phyloP scores from a whole-genome alignment of 2,113 vertebrate species.

The Thunnus maccoyii region DNA sequence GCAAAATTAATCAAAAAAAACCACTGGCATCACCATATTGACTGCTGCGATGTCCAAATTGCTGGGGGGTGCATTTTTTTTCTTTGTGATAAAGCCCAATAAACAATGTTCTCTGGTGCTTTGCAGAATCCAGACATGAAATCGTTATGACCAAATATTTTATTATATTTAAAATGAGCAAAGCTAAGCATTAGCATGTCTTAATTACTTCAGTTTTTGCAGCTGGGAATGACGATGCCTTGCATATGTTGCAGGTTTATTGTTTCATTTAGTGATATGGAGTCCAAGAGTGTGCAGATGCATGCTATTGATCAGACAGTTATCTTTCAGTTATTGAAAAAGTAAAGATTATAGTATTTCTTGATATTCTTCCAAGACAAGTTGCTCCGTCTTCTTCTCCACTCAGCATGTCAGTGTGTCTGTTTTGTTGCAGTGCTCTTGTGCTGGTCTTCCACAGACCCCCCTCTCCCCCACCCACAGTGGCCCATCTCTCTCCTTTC shows the following conservation, averaged over 20 bases:
- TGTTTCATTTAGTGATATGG: background rate
- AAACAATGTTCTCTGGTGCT: constrained; percentile 41
- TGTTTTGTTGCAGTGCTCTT: constrained; percentile 40
- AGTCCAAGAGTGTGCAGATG: background rate
- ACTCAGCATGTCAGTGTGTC: constrained; percentile 20
- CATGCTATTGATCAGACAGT: background rate
- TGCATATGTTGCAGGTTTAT: background rate
- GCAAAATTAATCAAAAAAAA: constrained; percentile 4
- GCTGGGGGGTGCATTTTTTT: constrained; percentile 33
- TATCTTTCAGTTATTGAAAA: constrained; percentile 10
- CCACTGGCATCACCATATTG: constrained; percentile 28
- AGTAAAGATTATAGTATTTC: background rate
- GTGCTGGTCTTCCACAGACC: constrained; percentile 43
- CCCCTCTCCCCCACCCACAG: background rate
- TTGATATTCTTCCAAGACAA: constrained; percentile 16
- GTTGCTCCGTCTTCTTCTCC: constrained; percentile 29
- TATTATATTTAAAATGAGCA: constrained; percentile 31
- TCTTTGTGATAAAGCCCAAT: constrained; percentile 25
- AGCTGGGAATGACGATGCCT: background rate
- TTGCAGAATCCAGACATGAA: constrained; percentile 21
- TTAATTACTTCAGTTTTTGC: background rate
- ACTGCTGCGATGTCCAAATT: constrained; percentile 43
- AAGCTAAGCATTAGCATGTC: constrained; percentile 27
- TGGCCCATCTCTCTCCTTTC: constrained; percentile 43
- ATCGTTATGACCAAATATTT: constrained; percentile 54